These are phyloP conservation scores for Lucilia sericata DNA, from an alignment of 1,140 invertebrate species.

Conservation along the genomic window DNA sequence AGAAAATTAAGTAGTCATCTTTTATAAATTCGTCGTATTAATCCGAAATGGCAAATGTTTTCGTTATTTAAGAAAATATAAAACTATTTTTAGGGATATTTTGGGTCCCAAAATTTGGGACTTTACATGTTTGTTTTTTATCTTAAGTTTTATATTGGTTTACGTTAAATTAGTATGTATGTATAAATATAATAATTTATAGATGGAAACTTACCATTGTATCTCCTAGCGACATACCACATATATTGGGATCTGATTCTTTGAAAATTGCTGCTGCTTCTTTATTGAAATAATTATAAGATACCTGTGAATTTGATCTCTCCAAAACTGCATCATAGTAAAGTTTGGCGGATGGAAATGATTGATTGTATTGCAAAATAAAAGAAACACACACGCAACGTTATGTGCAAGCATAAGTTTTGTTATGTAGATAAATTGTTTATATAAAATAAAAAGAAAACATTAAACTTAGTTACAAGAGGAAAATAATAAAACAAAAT, in stretches of 20 bases:
- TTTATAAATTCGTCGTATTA: too few relatives aligned
- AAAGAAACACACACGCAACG: slow-evolving; percentile 16
- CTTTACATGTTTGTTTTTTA: too few relatives aligned
- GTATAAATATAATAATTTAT: neutral
- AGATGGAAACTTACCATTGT: slow-evolving; percentile 46
- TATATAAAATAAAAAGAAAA: slow-evolving; percentile 5
- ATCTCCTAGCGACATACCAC: slow-evolving; percentile 40
- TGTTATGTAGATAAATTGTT: neutral
- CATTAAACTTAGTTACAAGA: neutral
- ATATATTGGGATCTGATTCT: slow-evolving; percentile 42
- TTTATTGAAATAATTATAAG: slow-evolving; percentile 89
- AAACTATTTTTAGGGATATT: too few relatives aligned
- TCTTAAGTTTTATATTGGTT: too few relatives aligned
- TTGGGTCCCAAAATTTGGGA: too few relatives aligned
- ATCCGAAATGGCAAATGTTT: too few relatives aligned
- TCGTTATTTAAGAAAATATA: too few relatives aligned
- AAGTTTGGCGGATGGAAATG: neutral
- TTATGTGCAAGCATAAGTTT: slow-evolving; percentile 25
- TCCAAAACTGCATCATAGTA: slow-evolving; percentile 78
- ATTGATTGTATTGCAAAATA: slow-evolving; percentile 26
- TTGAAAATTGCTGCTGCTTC: slow-evolving; percentile 72
- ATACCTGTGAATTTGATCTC: slow-evolving; percentile 87
- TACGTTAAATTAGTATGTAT: neutral
- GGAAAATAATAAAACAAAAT: neutral
- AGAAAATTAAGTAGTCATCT: too few relatives aligned